phyloP scores from a whole-genome alignment of 2,888 invertebrate species.

The Cryptus armator region DNA sequence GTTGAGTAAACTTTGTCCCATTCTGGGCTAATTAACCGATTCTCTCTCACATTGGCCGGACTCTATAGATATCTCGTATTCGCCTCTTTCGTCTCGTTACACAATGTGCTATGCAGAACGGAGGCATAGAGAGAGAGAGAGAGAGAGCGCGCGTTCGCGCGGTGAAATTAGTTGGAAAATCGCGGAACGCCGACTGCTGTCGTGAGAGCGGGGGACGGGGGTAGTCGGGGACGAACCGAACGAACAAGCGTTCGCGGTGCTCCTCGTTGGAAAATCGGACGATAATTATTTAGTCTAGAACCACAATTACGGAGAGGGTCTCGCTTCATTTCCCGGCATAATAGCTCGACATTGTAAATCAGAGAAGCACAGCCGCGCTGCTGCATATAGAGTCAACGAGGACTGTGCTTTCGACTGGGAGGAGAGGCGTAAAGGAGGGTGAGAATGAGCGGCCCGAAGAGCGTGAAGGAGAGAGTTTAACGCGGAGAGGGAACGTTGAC shows the following conservation, averaged over 20 bases:
- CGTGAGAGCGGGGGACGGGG: slow-evolving; percentile 4
- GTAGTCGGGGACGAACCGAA: slow-evolving; percentile 13
- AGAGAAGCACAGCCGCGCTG: slow-evolving; percentile 40
- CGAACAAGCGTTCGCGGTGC: slow-evolving; percentile 43
- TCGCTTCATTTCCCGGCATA: slow-evolving; percentile 69
- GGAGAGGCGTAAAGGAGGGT: slow-evolving; percentile 15
- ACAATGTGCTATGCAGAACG: not conserved
- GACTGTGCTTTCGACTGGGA: not conserved
- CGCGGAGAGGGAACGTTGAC: slow-evolving; percentile 33
- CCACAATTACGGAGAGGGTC: slow-evolving; percentile 66
- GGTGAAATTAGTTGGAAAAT: slow-evolving; percentile 68
- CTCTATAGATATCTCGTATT: not conserved
- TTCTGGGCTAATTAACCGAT: slow-evolving; percentile 40
- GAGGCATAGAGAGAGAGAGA: not conserved
- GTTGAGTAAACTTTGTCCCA: slow-evolving; percentile 33
- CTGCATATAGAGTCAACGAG: slow-evolving; percentile 15
- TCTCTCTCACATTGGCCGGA: not conserved
- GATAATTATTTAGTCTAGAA: slow-evolving; percentile 71
- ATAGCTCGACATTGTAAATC: slow-evolving; percentile 67
- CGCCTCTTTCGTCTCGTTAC: slow-evolving; percentile 26
- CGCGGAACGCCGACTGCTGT: slow-evolving; percentile 27
- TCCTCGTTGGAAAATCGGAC: slow-evolving; percentile 67
- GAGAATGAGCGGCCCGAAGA: slow-evolving; percentile 27
- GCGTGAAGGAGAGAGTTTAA: slow-evolving; percentile 27
- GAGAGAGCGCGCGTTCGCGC: slow-evolving; percentile 7